These are phyloP conservation scores for Cirrhinus mrigala DNA, from an alignment of 2,797 vertebrate species.

Conservation along the genomic window DNA sequence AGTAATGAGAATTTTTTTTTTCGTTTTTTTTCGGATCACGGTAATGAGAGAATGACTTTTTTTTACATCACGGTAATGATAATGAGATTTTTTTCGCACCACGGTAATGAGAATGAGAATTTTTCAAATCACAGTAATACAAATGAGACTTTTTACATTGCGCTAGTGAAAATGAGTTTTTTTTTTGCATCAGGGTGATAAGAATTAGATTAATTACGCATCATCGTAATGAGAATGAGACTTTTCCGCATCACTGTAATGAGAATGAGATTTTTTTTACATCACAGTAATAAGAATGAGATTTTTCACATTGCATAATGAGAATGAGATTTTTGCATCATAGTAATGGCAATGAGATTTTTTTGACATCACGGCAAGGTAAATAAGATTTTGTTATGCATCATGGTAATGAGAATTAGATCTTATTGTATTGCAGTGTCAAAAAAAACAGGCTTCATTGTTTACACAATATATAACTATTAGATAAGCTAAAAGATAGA, in stretches of 20 bases:
- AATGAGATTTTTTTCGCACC: too few relatives aligned
- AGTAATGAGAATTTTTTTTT: background rate
- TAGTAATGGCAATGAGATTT: background rate
- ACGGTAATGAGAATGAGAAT: too few relatives aligned
- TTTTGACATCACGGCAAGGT: background rate
- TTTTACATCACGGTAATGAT: background rate
- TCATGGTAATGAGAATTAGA: background rate
- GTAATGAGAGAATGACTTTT: background rate
- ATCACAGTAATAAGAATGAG: background rate
- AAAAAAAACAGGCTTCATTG: background rate
- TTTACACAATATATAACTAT: background rate
- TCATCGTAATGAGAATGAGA: background rate
- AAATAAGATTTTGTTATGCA: too few relatives aligned
- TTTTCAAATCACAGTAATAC: background rate
- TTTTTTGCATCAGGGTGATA: background rate
- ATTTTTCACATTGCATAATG: background rate
- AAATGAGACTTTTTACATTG: background rate
- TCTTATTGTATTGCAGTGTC: background rate
- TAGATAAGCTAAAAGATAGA: background rate
- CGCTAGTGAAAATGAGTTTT: too few relatives aligned
- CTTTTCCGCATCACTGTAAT: background rate
- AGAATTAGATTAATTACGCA: background rate
- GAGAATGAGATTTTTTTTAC: background rate
- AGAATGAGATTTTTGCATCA: background rate
- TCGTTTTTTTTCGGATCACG: background rate